Base-by-base conservation (phyloP, 2,113 vertebrate genomes). In the Nyctereutes procyonoides region DNA sequence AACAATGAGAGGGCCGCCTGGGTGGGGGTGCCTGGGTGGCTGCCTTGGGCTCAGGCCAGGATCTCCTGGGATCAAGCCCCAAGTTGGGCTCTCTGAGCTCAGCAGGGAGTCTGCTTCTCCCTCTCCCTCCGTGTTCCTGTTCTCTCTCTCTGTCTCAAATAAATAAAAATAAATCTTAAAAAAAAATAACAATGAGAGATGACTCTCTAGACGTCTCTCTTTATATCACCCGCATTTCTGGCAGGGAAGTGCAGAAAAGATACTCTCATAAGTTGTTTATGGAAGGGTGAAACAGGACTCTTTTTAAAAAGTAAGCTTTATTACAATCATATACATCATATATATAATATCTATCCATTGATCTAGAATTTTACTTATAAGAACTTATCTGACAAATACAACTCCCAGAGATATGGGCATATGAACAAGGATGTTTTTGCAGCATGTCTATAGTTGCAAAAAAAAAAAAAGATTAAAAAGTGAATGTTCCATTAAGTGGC, bases 301-400 rank as follows among this genome's bases (percentile, higher is more conserved):
- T 85, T 84, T 91, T 88, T 4, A 69, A 79, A 81, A 94, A 83
- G 71, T 28, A 76, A 82, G 32, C 24, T 93, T 89, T 77, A 77
- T 89, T 89, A 76, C 96, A 92, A 89, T 56, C 32, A 69, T 11
- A 15, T 16, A 35, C 56, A 73, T n/a, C 26, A 43, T 24, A 30
- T 51, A 20, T 13, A 10, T 43, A 7, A 38, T 6, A 63, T 10
- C 11, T 16, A 26, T 43, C 38, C 43, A 35, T 7, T 86, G 95
- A 88, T 35, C 30, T 83, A 77, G 30, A 53, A 79, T 73, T 28
- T 77, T 51, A 90, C 30, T 55, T 93, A 3, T 83, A 73, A 63
- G 19, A 53, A 32, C 83, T 76, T 55, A 92, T 76, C 24, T 51
- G 67, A 77, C 14, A 65, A 24, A 67, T 69, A 74, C 89, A 38